A percentile compares a stretch with the other conserved stretches of the same genome.
Conservation (phyloP, 2,113 vertebrate genomes). For the Oophaga pumilio region DNA sequence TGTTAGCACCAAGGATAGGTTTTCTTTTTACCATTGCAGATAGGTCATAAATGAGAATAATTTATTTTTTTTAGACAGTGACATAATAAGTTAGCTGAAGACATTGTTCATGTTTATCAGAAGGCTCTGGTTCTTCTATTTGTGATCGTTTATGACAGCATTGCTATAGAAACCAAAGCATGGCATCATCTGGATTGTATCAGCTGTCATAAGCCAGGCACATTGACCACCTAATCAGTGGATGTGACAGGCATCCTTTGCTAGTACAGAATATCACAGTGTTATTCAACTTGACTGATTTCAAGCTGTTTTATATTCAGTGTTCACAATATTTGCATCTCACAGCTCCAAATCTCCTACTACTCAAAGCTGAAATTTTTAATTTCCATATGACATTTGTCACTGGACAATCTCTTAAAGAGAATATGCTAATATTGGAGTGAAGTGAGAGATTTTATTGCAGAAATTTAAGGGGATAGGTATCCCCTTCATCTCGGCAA, state of each 20-base stretch:
- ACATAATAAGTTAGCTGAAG: background rate
- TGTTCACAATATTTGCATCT: background rate
- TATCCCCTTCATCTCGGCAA: no score
- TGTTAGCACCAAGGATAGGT: no score
- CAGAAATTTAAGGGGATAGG: no score
- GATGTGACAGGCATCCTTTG: background rate
- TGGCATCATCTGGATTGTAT: constrained; percentile 11
- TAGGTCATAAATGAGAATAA: background rate
- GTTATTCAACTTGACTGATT: background rate
- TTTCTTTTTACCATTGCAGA: no score
- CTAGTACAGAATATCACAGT: background rate
- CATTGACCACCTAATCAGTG: background rate
- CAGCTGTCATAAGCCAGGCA: constrained; percentile 12
- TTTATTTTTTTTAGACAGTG: background rate
- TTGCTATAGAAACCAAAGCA: constrained; percentile 16
- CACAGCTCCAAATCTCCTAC: background rate
- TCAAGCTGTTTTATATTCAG: background rate
- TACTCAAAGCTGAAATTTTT: background rate
- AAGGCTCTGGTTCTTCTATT: background rate
- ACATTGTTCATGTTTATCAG: background rate
- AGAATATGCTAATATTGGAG: no score
- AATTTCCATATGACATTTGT: background rate
- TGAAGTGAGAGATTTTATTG: no score
- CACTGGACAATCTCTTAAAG: no score
- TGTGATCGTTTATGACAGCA: background rate